phyloP scores from a whole-genome alignment of 2,113 vertebrate genomes.

The Rhadina sibilatrix region DNA sequence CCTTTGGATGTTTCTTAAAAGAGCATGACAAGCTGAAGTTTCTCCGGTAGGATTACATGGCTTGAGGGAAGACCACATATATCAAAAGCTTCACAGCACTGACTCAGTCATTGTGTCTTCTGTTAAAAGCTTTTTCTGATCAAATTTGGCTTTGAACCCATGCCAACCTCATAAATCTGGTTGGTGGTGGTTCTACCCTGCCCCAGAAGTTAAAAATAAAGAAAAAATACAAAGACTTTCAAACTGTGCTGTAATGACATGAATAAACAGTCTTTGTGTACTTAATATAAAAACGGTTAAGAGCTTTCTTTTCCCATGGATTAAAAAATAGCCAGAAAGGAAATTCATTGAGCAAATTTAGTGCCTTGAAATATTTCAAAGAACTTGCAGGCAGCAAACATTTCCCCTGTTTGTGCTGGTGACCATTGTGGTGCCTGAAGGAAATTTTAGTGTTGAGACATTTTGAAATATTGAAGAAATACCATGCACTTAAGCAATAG shows the following conservation, averaged over 20 bases:
- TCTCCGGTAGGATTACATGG: background rate
- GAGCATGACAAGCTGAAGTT: background rate
- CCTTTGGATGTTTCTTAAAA: background rate
- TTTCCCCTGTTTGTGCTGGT: background rate
- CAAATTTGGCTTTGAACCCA: conserved; percentile 15
- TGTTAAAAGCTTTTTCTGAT: background rate
- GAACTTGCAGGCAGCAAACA: background rate
- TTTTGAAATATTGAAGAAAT: background rate
- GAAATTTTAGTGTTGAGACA: background rate
- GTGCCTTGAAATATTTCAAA: background rate
- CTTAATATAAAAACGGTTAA: conserved; percentile 7
- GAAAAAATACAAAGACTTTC: background rate
- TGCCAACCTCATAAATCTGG: background rate
- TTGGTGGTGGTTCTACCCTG: background rate
- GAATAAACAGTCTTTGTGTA: background rate
- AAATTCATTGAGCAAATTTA: background rate
- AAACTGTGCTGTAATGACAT: background rate
- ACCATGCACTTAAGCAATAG: background rate
- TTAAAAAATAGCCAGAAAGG: conserved; percentile 5
- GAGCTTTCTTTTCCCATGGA: background rate
- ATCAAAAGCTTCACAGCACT: background rate
- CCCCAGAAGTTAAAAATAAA: background rate
- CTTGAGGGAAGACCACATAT: background rate
- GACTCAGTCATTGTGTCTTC: background rate
- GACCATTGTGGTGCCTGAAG: background rate